These are phyloP conservation scores for Epinephelus malabaricus DNA, from an alignment of 2,797 vertebrate genomes.

Conservation along the genomic window DNA sequence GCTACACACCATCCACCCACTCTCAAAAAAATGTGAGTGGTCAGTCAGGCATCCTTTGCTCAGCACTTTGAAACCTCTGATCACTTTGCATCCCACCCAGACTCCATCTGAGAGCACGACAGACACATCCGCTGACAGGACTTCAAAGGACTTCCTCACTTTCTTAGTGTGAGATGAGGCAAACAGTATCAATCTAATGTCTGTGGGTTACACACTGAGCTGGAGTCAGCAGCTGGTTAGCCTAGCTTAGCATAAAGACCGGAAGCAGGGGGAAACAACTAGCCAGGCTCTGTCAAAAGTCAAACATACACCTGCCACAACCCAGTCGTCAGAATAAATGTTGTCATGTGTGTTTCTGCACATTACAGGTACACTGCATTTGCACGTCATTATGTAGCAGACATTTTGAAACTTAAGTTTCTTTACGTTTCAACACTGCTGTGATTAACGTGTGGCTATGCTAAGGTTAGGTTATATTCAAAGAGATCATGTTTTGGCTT, in stretches of 20 bases:
- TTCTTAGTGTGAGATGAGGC: neutral
- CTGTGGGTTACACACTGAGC: too few species aligned
- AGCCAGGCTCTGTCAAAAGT: neutral
- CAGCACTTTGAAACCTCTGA: neutral
- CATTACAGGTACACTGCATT: too few species aligned
- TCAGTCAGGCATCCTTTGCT: neutral
- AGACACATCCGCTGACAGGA: neutral
- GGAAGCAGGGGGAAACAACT: neutral
- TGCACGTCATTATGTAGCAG: too few species aligned
- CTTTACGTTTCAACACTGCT: too few species aligned
- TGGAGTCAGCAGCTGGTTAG: too few species aligned
- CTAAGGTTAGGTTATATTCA: too few species aligned
- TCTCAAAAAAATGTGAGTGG: neutral
- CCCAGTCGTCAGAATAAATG: too few species aligned
- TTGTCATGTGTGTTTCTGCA: too few species aligned
- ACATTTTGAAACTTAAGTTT: too few species aligned
- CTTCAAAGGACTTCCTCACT: neutral
- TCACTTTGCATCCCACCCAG: neutral
- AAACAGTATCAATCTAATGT: neutral
- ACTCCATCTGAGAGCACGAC: neutral
- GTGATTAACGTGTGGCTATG: too few species aligned
- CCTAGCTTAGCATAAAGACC: too few species aligned
- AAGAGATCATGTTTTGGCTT: too few species aligned
- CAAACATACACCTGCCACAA: neutral
- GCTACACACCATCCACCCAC: constrained; percentile 4